A percentile compares a stretch with the other conserved stretches of the same genome.
phyloP scores from a whole-genome alignment of 2,797 vertebrate species.

The Lepidocolaptes lacrymiger region DNA sequence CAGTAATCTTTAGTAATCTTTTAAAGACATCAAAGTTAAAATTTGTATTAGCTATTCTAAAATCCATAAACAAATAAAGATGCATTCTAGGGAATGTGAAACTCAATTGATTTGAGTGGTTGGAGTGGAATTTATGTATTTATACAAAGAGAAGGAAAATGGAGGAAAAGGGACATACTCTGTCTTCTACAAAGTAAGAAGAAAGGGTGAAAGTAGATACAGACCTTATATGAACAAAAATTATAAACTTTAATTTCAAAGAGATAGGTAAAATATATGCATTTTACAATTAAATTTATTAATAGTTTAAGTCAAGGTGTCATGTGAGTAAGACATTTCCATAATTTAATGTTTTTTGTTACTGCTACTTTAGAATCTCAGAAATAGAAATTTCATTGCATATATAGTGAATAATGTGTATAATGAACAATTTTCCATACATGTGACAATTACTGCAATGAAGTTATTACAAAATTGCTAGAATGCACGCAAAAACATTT shows the following conservation, averaged over 20 bases:
- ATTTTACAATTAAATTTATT: background rate
- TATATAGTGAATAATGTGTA: background rate
- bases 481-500: background rate
- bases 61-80: background rate
- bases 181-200: background rate
- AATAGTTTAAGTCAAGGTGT: background rate
- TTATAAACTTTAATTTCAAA: background rate
- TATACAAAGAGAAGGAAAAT: background rate
- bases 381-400: background rate
- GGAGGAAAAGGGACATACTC: background rate
- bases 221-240: background rate
- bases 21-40: background rate
- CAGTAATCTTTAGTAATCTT: background rate
- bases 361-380: background rate
- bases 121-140: background rate
- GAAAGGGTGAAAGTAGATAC: accelerated
- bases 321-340: background rate
- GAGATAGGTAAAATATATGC: background rate
- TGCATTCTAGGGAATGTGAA: background rate
- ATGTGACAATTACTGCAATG: background rate
- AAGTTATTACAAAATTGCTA: background rate
- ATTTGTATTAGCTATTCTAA: background rate
- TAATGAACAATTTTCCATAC: background rate
- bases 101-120: background rate
- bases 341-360: background rate